These are phyloP conservation scores for Zaprionus davidi DNA, from an alignment of 1,140 invertebrate species.

Conservation along the genomic window DNA sequence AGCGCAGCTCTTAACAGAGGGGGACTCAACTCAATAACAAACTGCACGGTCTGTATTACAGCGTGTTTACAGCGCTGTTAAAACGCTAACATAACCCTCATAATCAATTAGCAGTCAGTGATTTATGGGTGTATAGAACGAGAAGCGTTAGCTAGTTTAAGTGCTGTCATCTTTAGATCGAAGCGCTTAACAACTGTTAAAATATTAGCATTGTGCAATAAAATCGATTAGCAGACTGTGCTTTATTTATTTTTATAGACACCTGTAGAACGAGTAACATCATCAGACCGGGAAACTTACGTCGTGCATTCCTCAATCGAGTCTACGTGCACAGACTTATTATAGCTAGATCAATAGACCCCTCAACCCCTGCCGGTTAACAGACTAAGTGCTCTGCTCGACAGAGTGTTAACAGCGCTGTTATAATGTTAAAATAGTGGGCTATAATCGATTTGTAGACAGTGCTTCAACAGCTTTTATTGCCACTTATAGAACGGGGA, in stretches of 20 bases:
- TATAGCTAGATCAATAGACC: background rate
- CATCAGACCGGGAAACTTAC: background rate
- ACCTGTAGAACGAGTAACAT: background rate
- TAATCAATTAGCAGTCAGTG: background rate
- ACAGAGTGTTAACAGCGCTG: background rate
- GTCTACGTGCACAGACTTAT: background rate
- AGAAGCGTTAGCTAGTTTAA: background rate
- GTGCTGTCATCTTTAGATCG: background rate
- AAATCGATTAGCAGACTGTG: background rate
- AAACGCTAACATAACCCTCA: background rate
- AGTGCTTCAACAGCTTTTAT: background rate
- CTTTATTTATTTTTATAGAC: background rate
- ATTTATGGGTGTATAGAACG: background rate
- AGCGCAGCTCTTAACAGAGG: background rate
- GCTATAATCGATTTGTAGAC: background rate
- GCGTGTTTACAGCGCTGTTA: background rate
- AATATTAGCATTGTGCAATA: background rate
- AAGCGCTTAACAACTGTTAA: background rate
- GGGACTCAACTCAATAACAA: background rate
- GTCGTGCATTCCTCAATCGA: background rate
- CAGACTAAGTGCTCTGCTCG: background rate
- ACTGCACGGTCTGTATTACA: background rate
- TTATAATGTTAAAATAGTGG: background rate
- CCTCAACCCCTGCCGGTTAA: background rate
- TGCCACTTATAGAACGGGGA: constrained; percentile 1